A percentile compares a stretch with the other conserved stretches of the same genome.
These are phyloP conservation scores for Garrulus glandarius DNA, from an alignment of 2,797 vertebrate genomes.

Conservation along the genomic window DNA sequence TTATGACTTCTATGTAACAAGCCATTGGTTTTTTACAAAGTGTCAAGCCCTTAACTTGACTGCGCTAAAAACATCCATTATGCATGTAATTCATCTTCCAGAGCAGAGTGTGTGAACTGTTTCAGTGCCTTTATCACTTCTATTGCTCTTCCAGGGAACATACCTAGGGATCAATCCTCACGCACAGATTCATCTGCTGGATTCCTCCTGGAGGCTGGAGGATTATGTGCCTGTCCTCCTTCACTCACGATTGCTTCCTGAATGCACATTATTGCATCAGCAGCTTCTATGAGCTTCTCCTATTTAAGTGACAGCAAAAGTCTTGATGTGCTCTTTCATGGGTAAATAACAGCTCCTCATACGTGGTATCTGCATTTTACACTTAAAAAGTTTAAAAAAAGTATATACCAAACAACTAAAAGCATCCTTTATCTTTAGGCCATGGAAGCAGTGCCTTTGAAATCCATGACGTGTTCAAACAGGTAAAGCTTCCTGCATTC, in stretches of 20 bases:
- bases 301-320: neutral
- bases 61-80: neutral
- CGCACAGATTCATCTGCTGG: neutral
- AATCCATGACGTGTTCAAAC: neutral
- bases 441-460: neutral
- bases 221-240: neutral
- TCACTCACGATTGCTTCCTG: neutral
- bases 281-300: neutral
- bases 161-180: neutral
- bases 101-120: neutral
- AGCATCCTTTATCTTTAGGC: neutral
- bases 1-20: neutral
- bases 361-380: accelerated
- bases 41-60: neutral
- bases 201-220: neutral
- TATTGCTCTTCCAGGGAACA: neutral
- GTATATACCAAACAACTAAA: neutral
- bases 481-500: neutral
- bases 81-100: neutral
- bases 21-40: neutral
- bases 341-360: neutral
- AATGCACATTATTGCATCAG: neutral
- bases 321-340: neutral
- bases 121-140: neutral
- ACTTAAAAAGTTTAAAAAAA: neutral